Evolutionary conservation across 2,888 invertebrate species (phyloP).

Genomic region (Microplitis manilae): DNA sequence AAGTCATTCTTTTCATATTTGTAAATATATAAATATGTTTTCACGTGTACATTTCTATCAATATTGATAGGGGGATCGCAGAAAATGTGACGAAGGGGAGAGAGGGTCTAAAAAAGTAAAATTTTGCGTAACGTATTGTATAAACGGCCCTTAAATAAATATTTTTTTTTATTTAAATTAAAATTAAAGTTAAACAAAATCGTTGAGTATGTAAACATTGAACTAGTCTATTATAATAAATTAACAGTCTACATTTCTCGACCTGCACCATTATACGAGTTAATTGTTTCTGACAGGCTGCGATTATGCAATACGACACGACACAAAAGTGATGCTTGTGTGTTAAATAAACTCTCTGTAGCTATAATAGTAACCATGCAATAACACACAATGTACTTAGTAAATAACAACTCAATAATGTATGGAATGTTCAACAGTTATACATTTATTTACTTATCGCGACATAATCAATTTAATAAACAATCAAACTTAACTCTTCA

Average conservation of each 20-base stretch:
- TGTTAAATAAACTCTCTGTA: conserved; percentile 15
- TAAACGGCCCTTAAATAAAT: no score
- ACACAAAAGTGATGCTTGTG: conserved; percentile 20
- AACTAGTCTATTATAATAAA: conserved; percentile 1
- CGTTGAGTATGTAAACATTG: neutral
- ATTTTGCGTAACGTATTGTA: no score
- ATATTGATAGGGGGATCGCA: no score
- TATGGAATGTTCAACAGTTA: neutral
- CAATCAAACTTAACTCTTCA: neutral
- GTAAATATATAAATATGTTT: no score
- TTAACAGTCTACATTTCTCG: conserved; percentile 12
- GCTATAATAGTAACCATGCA: conserved; percentile 3
- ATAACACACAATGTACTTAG: neutral
- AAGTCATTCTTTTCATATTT: no score
- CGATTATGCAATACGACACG: conserved; percentile 25
- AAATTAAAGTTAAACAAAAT: neutral
- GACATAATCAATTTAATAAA: neutral
- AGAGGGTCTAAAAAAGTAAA: no score
- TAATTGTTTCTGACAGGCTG: conserved; percentile 29
- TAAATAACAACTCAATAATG: neutral
- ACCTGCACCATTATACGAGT: conserved; percentile 18
- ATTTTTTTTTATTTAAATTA: no score
- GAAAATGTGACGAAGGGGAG: no score
- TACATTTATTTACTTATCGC: neutral
- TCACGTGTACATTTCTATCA: no score